Conservation (phyloP, 1,140 invertebrate genomes). For the Drosophila leontia region DNA sequence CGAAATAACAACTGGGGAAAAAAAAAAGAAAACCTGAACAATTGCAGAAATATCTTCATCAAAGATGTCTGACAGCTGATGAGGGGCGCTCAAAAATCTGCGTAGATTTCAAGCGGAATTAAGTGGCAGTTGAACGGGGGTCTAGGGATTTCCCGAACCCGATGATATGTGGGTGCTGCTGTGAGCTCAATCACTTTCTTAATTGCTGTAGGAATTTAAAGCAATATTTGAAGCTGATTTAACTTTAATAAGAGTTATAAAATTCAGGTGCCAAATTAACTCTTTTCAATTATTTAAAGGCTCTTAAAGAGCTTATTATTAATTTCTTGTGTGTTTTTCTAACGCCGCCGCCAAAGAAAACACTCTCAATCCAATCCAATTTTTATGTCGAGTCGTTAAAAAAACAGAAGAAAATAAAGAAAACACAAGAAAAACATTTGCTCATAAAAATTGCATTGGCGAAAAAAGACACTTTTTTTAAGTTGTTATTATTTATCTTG, state of each 20-base stretch:
- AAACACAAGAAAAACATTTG: slow-evolving; percentile 43
- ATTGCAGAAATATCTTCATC: slow-evolving; percentile 54
- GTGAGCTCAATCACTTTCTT: slow-evolving; percentile 7
- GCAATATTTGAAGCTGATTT: not conserved
- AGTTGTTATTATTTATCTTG: slow-evolving; percentile 31
- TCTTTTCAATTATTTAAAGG: not conserved
- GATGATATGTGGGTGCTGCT: slow-evolving; percentile 27
- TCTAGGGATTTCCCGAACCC: not conserved
- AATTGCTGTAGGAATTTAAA: slow-evolving; percentile 42
- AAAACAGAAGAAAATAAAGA: slow-evolving; percentile 13
- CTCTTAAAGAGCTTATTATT: slow-evolving; percentile 1
- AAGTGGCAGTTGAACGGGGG: slow-evolving; percentile 45
- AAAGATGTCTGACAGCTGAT: slow-evolving; percentile 69
- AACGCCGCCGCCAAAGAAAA: slow-evolving; percentile 13
- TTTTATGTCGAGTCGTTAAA: slow-evolving; percentile 12
- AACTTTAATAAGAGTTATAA: not conserved
- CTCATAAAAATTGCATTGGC: slow-evolving; percentile 31
- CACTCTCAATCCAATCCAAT: slow-evolving; percentile 8
- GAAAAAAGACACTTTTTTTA: slow-evolving; percentile 42
- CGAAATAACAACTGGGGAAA: slow-evolving; percentile 18
- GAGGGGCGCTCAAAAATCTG: slow-evolving; percentile 46
- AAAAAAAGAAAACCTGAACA: slow-evolving; percentile 7
- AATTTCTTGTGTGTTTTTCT: slow-evolving; percentile 27
- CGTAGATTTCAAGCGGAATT: slow-evolving; percentile 40
- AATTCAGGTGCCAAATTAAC: not conserved